Conservation (phyloP, 2,797 vertebrate genomes). For the Pagetopsis macropterus region DNA sequence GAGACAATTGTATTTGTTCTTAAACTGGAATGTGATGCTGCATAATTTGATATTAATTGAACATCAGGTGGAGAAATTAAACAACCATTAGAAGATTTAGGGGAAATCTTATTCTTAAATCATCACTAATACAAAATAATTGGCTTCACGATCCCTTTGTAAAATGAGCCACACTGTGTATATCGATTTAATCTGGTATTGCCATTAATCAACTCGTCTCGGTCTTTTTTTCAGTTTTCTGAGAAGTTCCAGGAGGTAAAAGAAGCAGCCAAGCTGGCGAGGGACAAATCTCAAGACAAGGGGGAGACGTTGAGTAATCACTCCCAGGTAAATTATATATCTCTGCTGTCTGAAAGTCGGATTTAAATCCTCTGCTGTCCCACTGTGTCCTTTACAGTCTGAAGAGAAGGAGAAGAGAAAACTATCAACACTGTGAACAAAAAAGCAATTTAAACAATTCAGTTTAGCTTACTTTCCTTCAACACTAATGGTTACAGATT, state of each 20-base stretch:
- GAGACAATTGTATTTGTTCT: background rate
- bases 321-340: constrained; percentile 87
- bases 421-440: background rate
- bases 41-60: background rate
- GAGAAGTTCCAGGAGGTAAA: constrained; percentile 98
- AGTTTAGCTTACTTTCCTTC: constrained; percentile 5
- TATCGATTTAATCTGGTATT: constrained; percentile 10
- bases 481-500: constrained; percentile 5
- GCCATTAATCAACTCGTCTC: constrained; percentile 13
- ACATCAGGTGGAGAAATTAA: constrained; percentile 3
- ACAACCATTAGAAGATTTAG: constrained; percentile 1
- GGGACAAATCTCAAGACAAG: constrained; percentile 96
- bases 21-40: background rate
- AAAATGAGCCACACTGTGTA: background rate
- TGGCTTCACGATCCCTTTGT: constrained; percentile 18
- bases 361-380: constrained; percentile 22
- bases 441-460: background rate
- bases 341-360: constrained; percentile 22
- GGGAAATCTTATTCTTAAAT: background rate
- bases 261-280: constrained; percentile 92
- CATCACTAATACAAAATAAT: constrained; percentile 8
- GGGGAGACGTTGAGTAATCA: constrained; percentile 91
- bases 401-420: no score
- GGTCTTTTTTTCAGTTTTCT: constrained; percentile 87
- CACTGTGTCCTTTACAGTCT: constrained; percentile 1